Conservation (phyloP, 2,797 vertebrate species). For the Tapirus indicus region DNA sequence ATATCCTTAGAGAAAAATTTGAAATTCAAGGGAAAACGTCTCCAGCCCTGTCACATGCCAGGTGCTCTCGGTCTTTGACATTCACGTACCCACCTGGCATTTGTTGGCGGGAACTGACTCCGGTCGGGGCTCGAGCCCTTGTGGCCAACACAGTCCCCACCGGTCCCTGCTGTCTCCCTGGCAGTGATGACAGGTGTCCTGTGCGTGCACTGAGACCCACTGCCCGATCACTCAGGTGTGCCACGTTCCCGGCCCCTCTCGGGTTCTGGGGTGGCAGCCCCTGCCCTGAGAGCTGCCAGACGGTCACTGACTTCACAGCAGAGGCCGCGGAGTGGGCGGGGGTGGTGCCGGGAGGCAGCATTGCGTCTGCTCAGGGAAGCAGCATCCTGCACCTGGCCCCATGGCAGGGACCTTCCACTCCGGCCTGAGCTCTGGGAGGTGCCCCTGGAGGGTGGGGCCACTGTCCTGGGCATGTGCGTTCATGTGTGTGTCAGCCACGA, state of each 20-base stretch:
- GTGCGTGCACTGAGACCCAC: neutral
- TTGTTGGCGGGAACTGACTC: neutral
- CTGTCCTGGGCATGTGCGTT: rapidly evolving
- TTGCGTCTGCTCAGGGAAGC: neutral
- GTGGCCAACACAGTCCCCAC: rapidly evolving
- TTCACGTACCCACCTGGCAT: rapidly evolving
- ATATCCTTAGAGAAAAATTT: neutral
- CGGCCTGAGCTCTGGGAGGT: neutral
- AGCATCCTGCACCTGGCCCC: neutral
- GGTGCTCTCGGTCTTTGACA: too few relatives aligned
- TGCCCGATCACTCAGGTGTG: neutral
- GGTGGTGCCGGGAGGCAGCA: neutral
- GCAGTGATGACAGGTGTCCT: neutral
- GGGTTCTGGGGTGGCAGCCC: neutral
- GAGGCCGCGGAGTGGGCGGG: neutral
- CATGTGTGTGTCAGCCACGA: too few relatives aligned
- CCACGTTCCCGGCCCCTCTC: neutral
- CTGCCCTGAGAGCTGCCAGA: neutral
- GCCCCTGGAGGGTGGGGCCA: too few relatives aligned
- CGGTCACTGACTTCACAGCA: neutral
- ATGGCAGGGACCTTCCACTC: neutral
- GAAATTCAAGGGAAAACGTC: neutral
- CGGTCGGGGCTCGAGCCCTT: neutral
- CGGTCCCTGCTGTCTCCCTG: too few relatives aligned
- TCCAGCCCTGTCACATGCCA: neutral